Percentiles rank a stretch among this genome's conserved stretches.
Evolutionary conservation across 1,140 invertebrate genomes (phyloP).

Genomic region (Philaenus spumarius): DNA sequence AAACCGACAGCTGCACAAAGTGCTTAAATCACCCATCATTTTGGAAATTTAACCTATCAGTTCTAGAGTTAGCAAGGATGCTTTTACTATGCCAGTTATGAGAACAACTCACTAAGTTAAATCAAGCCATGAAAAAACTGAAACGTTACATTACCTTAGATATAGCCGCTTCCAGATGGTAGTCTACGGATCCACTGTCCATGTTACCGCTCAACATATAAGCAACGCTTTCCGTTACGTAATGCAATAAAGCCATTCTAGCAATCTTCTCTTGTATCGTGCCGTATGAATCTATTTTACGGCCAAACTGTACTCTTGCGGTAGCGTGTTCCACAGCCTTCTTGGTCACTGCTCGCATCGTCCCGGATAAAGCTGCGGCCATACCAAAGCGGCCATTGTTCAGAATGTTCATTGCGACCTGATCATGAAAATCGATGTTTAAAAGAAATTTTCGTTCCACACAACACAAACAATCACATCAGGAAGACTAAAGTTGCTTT

Average conservation of each 20-base stretch:
- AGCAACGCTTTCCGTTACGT: constrained; percentile 92
- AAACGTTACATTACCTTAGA: constrained; percentile 75
- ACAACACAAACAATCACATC: no score
- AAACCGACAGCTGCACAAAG: no score
- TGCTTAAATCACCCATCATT: no score
- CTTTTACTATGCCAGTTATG: no score
- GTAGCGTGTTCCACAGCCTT: constrained; percentile 90
- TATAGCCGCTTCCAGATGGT: constrained; percentile 94
- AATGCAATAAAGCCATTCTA: constrained; percentile 88
- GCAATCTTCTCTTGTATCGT: constrained; percentile 91
- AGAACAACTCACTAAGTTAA: no score
- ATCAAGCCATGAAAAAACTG: no score
- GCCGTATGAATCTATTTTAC: constrained; percentile 77
- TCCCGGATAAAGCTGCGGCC: constrained; percentile 88
- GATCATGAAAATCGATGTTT: no score
- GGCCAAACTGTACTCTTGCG: constrained; percentile 85
- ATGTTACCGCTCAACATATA: constrained; percentile 93
- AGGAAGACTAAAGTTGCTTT: no score
- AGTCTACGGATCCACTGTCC: constrained; percentile 76
- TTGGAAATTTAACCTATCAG: no score
- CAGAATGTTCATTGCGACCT: constrained; percentile 97
- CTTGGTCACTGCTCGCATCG: constrained; percentile 82
- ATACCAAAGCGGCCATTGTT: constrained; percentile 99
- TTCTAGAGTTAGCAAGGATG: no score
- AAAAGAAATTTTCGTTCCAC: no score